Percentiles rank a stretch among this genome's conserved stretches.
These are phyloP conservation scores for Thymelicus acteon DNA, from an alignment of 2,888 invertebrate genomes.

Conservation along the genomic window DNA sequence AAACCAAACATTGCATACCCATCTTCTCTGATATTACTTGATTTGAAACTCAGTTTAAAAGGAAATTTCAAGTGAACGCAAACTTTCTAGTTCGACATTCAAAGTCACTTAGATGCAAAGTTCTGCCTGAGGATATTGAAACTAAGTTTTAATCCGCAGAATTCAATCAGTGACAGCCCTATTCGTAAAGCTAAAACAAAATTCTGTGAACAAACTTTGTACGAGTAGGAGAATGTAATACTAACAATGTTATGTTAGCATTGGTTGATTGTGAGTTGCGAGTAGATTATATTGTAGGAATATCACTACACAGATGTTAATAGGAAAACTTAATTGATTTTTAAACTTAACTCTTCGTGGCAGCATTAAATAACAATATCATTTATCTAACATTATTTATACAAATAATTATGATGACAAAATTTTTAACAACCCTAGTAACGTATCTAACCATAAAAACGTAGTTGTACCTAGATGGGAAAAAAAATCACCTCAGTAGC, in stretches of 20 bases:
- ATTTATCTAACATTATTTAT: no score
- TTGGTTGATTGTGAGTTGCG: neutral
- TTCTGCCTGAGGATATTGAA: neutral
- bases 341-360: no score
- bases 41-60: neutral
- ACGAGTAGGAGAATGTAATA: neutral
- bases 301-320: no score
- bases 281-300: no score
- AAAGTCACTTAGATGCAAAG: conserved; percentile 6
- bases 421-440: no score
- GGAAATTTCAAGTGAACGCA: neutral
- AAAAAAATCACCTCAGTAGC: no score
- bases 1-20: no score
- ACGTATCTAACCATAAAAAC: no score
- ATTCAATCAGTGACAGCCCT: conserved; percentile 12
- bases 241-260: neutral
- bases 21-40: neutral
- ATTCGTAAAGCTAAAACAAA: conserved; percentile 6
- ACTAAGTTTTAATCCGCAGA: conserved; percentile 14
- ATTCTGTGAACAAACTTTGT: neutral
- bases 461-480: no score
- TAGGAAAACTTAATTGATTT: no score
- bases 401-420: no score
- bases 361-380: no score
- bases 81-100: conserved; percentile 1